Evolutionary conservation across 2,797 vertebrate genomes (phyloP).

Genomic region (Rallus crepitans): DNA sequence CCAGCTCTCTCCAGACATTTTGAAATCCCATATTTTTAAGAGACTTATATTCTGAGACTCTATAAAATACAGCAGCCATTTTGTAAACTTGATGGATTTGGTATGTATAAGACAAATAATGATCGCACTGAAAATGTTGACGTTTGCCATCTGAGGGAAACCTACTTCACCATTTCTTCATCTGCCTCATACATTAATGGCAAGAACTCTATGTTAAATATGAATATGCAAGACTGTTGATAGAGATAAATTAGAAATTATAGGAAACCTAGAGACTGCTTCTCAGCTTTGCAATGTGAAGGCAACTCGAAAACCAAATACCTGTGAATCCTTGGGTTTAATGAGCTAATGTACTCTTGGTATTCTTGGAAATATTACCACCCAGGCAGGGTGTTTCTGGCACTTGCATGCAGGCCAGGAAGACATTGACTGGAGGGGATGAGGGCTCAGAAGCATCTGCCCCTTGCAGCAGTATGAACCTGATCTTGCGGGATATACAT

Average conservation of each 20-base stretch:
- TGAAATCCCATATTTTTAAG: not conserved
- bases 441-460: not conserved
- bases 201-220: not conserved
- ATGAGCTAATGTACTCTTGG: not conserved
- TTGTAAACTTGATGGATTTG: not conserved
- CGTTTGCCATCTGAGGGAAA: not conserved
- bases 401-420: not conserved
- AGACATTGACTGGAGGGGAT: not conserved
- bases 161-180: not conserved
- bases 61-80: not conserved
- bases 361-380: not conserved
- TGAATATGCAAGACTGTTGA: not conserved
- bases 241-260: not conserved
- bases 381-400: not conserved
- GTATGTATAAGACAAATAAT: not conserved
- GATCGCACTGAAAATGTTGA: not conserved
- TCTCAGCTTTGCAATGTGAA: not conserved
- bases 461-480: not conserved
- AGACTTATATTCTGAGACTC: not conserved
- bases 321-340: not conserved
- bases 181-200: not conserved
- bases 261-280: not conserved
- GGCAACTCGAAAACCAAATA: not conserved
- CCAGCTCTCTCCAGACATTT: not conserved
- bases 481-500: not conserved